phyloP scores from a whole-genome alignment of 92 coral and sea anemone genomes.

The Porites rus region DNA sequence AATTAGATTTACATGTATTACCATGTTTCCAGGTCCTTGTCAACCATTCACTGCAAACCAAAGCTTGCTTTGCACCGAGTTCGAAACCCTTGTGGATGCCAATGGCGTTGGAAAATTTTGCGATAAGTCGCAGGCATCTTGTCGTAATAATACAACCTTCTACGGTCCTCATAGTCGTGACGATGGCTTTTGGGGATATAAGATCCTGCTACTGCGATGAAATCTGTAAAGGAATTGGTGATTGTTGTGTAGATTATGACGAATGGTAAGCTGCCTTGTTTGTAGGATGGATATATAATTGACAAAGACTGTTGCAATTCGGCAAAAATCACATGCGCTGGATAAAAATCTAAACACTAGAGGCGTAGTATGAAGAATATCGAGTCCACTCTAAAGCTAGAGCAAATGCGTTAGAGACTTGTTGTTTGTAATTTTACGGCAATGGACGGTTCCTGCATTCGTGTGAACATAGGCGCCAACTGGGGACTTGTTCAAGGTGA shows the following conservation, averaged over 20 bases:
- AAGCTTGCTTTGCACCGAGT: not conserved
- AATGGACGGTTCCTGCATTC: too few species aligned
- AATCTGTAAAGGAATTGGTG: not conserved
- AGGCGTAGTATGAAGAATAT: too few species aligned
- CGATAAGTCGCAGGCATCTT: not conserved
- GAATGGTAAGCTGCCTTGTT: not conserved
- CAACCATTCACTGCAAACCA: not conserved
- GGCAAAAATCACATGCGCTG: too few species aligned
- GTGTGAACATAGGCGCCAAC: too few species aligned
- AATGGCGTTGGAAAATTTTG: not conserved
- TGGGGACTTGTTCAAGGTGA: too few species aligned
- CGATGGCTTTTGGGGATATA: not conserved
- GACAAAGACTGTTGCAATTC: too few species aligned
- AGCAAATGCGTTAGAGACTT: too few species aligned
- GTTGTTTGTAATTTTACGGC: too few species aligned
- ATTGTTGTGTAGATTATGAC: slow-evolving; percentile 13
- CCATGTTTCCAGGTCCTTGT: slow-evolving; percentile 21
- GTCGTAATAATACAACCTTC: not conserved
- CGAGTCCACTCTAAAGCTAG: too few species aligned
- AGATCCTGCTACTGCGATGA: not conserved
- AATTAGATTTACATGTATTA: not conserved
- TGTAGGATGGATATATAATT: too few species aligned
- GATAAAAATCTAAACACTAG: too few species aligned
- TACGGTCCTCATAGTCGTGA: not conserved
- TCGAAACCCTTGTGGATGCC: not conserved